These are phyloP conservation scores for Centropyge bicolor DNA, from an alignment of 2,797 vertebrate species.

Conservation along the genomic window DNA sequence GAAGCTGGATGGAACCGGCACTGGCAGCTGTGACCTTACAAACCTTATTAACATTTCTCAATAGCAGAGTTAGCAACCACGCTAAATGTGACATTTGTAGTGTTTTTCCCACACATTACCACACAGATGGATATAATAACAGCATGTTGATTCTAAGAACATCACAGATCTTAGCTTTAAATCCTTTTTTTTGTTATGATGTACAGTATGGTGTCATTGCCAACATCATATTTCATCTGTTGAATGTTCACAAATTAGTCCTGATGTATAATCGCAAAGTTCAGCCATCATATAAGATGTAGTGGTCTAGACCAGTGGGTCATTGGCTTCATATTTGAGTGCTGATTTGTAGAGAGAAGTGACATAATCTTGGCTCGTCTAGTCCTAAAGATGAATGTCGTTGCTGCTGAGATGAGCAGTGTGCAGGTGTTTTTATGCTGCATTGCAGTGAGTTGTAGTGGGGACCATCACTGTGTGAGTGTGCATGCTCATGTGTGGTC, in stretches of 20 bases:
- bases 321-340: conserved; percentile 24
- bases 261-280: conserved; percentile 5
- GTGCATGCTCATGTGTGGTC: conserved; percentile 3
- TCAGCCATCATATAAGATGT: conserved; percentile 16
- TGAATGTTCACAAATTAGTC: conserved; percentile 14
- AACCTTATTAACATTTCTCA: neutral
- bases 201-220: neutral
- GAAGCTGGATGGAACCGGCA: neutral
- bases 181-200: conserved; percentile 57
- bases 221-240: conserved; percentile 15
- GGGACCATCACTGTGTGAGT: neutral
- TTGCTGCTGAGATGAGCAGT: conserved; percentile 48
- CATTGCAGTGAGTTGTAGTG: conserved; percentile 75
- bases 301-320: neutral
- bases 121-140: neutral
- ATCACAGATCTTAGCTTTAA: neutral
- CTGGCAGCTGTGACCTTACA: neutral
- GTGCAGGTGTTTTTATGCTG: conserved; percentile 65
- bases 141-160: neutral
- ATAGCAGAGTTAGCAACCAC: neutral
- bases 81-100: neutral
- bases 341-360: neutral
- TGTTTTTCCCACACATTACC: neutral
- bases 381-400: conserved; percentile 8
- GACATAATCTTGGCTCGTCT: conserved; percentile 36